Percentiles rank a stretch among this genome's conserved stretches.
Conservation (phyloP, 2,888 invertebrate genomes). For the Eurytoma californica region DNA sequence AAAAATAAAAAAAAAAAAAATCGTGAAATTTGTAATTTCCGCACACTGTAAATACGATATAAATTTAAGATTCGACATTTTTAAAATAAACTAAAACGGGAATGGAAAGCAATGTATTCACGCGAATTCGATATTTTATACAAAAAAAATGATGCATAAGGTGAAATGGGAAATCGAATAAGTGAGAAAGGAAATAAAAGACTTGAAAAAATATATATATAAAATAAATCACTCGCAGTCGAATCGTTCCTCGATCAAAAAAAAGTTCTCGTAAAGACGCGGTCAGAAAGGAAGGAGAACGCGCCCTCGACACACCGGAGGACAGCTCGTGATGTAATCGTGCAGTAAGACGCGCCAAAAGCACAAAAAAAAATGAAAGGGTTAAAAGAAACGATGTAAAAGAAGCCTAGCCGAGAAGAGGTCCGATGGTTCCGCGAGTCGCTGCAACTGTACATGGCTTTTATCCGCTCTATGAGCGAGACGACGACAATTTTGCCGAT, state of each 20-base stretch:
- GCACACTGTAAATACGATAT: constrained; percentile 34
- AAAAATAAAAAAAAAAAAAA: constrained; percentile 30
- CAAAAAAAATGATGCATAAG: constrained; percentile 6
- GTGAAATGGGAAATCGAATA: neutral
- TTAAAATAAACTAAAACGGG: constrained; percentile 25
- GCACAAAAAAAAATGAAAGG: neutral
- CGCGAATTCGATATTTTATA: constrained; percentile 55
- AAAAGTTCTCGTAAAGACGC: constrained; percentile 17
- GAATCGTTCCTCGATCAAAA: constrained; percentile 51
- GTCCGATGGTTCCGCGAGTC: constrained; percentile 21
- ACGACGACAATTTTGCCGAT: constrained; percentile 26
- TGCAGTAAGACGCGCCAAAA: constrained; percentile 13
- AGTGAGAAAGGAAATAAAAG: neutral
- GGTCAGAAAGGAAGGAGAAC: constrained; percentile 1
- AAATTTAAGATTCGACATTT: constrained; percentile 52
- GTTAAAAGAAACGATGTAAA: neutral
- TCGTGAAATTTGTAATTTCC: constrained; percentile 46
- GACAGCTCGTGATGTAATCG: neutral
- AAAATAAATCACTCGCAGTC: constrained; percentile 38
- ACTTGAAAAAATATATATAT: constrained; percentile 7
- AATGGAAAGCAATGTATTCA: constrained; percentile 35
- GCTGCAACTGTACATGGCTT: constrained; percentile 2
- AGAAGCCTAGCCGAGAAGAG: constrained; percentile 36
- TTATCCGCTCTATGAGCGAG: constrained; percentile 39
- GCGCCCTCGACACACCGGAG: neutral